phyloP scores from a whole-genome alignment of 2,888 invertebrate genomes.

The Papilio demoleus region DNA sequence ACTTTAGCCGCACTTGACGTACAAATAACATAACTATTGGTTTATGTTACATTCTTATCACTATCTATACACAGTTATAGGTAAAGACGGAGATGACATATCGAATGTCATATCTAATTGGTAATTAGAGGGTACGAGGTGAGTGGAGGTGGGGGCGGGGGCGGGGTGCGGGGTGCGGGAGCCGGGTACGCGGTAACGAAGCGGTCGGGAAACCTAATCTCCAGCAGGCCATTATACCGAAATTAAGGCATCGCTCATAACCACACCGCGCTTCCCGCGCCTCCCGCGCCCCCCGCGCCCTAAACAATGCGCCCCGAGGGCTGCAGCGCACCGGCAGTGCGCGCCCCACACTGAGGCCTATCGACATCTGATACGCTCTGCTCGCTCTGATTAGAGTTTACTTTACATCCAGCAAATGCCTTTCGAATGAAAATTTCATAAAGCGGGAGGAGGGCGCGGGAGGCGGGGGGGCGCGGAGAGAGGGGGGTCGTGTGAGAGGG shows the following conservation, averaged over 20 bases:
- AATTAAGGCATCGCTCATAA: constrained; percentile 69
- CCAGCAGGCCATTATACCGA: constrained; percentile 77
- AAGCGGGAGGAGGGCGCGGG: constrained; percentile 51
- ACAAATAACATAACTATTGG: too few species aligned
- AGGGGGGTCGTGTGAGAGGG: constrained; percentile 44
- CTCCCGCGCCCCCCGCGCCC: constrained; percentile 55
- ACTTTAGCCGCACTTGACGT: too few species aligned
- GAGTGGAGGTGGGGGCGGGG: background rate
- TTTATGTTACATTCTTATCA: too few species aligned
- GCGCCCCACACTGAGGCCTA: constrained; percentile 55
- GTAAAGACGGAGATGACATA: background rate
- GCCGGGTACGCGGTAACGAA: too few species aligned
- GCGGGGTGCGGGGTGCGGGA: constrained; percentile 13
- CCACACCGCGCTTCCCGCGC: constrained; percentile 44
- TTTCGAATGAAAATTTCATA: constrained; percentile 83
- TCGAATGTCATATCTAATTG: too few species aligned
- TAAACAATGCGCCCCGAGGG: constrained; percentile 58
- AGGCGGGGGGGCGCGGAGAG: constrained; percentile 43
- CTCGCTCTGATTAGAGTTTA: constrained; percentile 68
- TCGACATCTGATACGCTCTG: constrained; percentile 73
- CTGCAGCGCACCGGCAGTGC: constrained; percentile 57
- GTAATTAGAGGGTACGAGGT: background rate
- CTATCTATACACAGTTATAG: too few species aligned
- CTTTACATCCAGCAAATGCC: constrained; percentile 64
- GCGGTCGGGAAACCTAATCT: constrained; percentile 78